phyloP scores from a whole-genome alignment of 2,113 vertebrate genomes.

The Antigone vipio region DNA sequence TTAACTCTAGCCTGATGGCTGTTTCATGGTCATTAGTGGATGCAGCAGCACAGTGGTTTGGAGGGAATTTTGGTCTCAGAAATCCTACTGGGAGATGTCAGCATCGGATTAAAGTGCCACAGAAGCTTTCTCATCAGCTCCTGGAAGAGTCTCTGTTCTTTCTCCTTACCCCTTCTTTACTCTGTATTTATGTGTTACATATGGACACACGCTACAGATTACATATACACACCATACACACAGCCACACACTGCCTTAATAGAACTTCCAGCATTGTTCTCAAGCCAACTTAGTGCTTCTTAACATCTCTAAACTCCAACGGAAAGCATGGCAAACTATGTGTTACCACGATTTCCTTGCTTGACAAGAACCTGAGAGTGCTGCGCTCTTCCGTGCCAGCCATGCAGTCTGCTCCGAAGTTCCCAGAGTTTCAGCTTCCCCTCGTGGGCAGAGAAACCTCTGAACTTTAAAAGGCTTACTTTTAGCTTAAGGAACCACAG shows the following conservation, averaged over 20 bases:
- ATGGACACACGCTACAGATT: not conserved
- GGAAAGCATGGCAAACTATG: not conserved
- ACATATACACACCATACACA: not conserved
- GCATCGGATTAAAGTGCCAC: not conserved
- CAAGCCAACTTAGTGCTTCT: not conserved
- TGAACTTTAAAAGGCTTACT: not conserved
- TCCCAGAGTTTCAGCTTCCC: not conserved
- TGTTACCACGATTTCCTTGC: not conserved
- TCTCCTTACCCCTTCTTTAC: not conserved
- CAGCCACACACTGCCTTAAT: not conserved
- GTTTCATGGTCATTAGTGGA: not conserved
- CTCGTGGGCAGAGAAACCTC: not conserved
- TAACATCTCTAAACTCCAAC: not conserved
- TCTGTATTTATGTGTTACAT: not conserved
- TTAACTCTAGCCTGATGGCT: not conserved
- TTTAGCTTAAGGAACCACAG: not conserved
- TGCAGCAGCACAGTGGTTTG: not conserved
- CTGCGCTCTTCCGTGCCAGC: not conserved
- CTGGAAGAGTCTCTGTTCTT: not conserved
- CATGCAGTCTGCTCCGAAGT: not conserved
- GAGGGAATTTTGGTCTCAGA: not conserved
- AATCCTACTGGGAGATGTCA: conserved; percentile 22
- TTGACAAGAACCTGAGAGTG: not conserved
- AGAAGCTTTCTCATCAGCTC: not conserved
- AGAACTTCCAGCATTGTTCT: not conserved